A percentile compares a stretch with the other conserved stretches of the same genome.
These are phyloP conservation scores for Heterotis niloticus DNA, from an alignment of 2,113 vertebrate genomes.

Conservation along the genomic window DNA sequence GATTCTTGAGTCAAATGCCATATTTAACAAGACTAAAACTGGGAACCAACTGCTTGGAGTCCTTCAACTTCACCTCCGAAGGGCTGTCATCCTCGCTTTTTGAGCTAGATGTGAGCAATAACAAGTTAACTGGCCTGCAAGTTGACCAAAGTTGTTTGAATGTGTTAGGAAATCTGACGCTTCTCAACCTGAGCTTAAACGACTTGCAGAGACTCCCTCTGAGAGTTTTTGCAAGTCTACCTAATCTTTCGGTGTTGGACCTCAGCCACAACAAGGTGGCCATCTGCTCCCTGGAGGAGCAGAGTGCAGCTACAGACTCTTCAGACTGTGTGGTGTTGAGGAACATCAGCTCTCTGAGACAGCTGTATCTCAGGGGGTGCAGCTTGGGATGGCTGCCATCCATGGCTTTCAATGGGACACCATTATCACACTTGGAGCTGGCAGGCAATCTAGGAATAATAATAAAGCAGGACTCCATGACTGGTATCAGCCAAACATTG, in stretches of 20 bases:
- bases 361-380: constrained; percentile 76
- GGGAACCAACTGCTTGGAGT: constrained; percentile 77
- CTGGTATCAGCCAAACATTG: constrained; percentile 61
- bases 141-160: constrained; percentile 33
- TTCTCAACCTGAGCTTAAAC: constrained; percentile 84
- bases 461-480: constrained; percentile 50
- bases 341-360: constrained; percentile 64
- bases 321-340: constrained; percentile 66
- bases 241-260: constrained; percentile 74
- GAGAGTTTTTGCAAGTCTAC: constrained; percentile 62
- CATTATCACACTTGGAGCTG: constrained; percentile 76
- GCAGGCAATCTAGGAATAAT: constrained; percentile 70
- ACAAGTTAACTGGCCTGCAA: constrained; percentile 64
- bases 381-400: constrained; percentile 55
- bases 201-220: constrained; percentile 61
- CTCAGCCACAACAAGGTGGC: constrained; percentile 77
- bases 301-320: rapidly evolving
- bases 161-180: constrained; percentile 65
- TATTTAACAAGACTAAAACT: constrained; percentile 71
- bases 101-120: constrained; percentile 83
- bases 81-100: constrained; percentile 59
- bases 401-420: constrained; percentile 67
- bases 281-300: constrained; percentile 59
- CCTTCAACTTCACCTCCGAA: constrained; percentile 59
- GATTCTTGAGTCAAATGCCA: constrained; percentile 77